phyloP scores from a whole-genome alignment of 1,140 invertebrate genomes.

The Riptortus pedestris region DNA sequence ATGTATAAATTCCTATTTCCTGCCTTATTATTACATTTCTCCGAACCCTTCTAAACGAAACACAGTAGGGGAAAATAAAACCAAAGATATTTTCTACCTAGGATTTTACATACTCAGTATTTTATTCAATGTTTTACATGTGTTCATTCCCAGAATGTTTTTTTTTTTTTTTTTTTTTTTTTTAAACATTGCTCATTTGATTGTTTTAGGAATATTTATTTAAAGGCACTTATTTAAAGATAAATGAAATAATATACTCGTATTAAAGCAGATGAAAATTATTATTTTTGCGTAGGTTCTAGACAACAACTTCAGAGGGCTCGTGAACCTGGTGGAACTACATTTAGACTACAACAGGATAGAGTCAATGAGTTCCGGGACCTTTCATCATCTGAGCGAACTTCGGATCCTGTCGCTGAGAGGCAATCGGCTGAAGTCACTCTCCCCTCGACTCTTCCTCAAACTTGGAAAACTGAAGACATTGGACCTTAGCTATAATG shows the following conservation, averaged over 20 bases:
- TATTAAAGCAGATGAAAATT: too few species aligned
- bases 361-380: slow-evolving; percentile 48
- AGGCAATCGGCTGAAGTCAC: slow-evolving; percentile 54
- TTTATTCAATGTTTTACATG: too few species aligned
- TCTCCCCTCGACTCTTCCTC: slow-evolving; percentile 55
- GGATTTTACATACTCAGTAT: too few species aligned
- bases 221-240: background rate
- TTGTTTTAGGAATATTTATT: too few species aligned
- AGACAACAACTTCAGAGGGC: slow-evolving; percentile 38
- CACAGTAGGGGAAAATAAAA: too few species aligned
- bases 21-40: too few species aligned
- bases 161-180: too few species aligned
- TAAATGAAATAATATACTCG: too few species aligned
- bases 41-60: too few species aligned
- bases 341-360: slow-evolving; percentile 43
- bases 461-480: slow-evolving; percentile 53
- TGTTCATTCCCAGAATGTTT: too few species aligned
- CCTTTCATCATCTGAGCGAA: slow-evolving; percentile 56
- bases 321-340: slow-evolving; percentile 39
- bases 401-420: slow-evolving; percentile 56
- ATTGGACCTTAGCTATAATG: slow-evolving; percentile 64
- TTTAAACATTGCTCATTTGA: background rate
- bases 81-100: too few species aligned
- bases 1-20: too few species aligned
- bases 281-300: slow-evolving; percentile 29